phyloP scores from a whole-genome alignment of 2,113 vertebrate species.

The Rhynchomys soricoides region DNA sequence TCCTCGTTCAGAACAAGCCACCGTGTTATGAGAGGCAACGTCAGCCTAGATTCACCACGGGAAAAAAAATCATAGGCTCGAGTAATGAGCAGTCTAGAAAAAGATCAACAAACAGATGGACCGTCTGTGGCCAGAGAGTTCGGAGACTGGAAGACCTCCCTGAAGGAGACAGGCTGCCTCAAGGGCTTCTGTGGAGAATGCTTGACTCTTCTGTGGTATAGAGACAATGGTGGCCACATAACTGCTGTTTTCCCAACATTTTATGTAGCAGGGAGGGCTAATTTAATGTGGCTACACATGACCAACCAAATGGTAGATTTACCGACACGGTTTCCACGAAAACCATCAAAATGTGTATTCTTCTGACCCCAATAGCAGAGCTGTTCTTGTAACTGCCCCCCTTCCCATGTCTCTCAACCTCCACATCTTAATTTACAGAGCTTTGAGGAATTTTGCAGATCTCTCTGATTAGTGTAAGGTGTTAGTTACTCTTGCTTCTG shows the following conservation, averaged over 20 bases:
- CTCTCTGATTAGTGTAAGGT: neutral
- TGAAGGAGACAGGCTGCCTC: neutral
- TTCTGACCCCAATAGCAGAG: slow-evolving; percentile 26
- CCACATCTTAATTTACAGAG: slow-evolving; percentile 10
- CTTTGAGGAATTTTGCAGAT: slow-evolving; percentile 16
- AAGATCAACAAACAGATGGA: slow-evolving; percentile 75
- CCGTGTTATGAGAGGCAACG: slow-evolving; percentile 47
- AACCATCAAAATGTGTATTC: slow-evolving; percentile 33
- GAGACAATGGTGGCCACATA: slow-evolving; percentile 29
- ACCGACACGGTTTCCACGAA: slow-evolving; percentile 9
- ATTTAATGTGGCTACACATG: slow-evolving; percentile 57
- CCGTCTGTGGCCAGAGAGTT: slow-evolving; percentile 62
- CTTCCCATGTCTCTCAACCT: neutral
- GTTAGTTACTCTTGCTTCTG: neutral
- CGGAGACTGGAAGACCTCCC: slow-evolving; percentile 63
- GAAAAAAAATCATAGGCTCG: slow-evolving; percentile 68
- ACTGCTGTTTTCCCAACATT: slow-evolving; percentile 65
- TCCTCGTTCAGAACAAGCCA: neutral
- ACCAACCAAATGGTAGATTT: slow-evolving; percentile 48
- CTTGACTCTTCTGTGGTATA: slow-evolving; percentile 2
- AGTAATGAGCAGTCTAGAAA: slow-evolving; percentile 71
- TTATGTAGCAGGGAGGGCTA: slow-evolving; percentile 28
- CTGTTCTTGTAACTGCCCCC: neutral
- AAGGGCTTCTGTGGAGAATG: slow-evolving; percentile 36
- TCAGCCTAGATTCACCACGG: slow-evolving; percentile 41